Base-by-base conservation (phyloP, 2,888 invertebrate genomes). In the Erebia epiphron region DNA sequence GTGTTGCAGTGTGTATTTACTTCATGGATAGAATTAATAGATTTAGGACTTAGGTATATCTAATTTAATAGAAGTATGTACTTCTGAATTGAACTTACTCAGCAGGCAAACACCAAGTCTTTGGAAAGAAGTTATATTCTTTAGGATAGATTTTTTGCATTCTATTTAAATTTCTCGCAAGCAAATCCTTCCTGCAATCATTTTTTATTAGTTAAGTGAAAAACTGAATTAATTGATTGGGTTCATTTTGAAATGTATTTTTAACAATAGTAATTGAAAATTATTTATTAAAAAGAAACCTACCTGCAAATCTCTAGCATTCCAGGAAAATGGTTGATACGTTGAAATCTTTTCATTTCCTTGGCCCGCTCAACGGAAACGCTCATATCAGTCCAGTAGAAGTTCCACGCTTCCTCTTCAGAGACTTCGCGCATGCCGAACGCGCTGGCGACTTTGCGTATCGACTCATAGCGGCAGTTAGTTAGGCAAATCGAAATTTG, bases 321-420 rank as follows among this genome's bases (percentile, higher is more conserved):
- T 68, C 97, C 97, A 1, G 98, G 98, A 85, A 98, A 98, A 89
- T 98, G 98, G 86, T 98, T 98, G 73, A 98, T 97, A 84, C 97
- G 96, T 91, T 98, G 97, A 87, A 96, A 98, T 74, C 98, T 94
- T 87, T 97, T 98, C 98, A 98, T 97, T 79, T 97, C 97, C 87
- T 98, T 98, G 62, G 97, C 97, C 67, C 97, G 90, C 80, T 98
- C 98, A 2, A 98, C 95, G 11, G 97, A 96, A 21, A 98, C 96
- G 76, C 97, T 96, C 80, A 96, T 95, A 84, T 98, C 98, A 0
- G 97, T 97, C 98, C 98, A 98, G 82, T 96, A 97, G 76, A 98
- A 95, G 85, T 97, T 97, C 98, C 98, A 98, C 67, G 96, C 95
- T 71, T 97, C 97, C 63, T 95, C 95, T 77, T 97, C 97, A 0